Evolutionary conservation across 2,113 vertebrate genomes (phyloP).

Genomic region (Dolichotis patagonum): DNA sequence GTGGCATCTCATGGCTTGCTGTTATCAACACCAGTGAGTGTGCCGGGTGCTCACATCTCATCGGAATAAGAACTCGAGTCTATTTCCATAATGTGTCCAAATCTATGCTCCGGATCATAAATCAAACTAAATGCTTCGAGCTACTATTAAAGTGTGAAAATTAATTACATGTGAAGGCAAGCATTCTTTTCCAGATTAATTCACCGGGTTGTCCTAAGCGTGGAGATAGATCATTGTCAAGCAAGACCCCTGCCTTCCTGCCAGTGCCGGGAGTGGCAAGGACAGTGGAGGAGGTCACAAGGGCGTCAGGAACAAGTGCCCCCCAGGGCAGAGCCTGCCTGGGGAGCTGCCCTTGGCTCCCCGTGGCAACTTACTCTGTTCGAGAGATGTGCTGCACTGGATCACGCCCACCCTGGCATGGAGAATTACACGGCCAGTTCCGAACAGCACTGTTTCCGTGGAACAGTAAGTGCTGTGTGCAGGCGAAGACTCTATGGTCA

Average conservation of each 20-base stretch:
- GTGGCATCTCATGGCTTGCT: not conserved
- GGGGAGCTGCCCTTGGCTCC: not conserved
- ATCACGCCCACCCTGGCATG: not conserved
- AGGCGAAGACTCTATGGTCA: not conserved
- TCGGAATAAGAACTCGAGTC: slow-evolving; percentile 29
- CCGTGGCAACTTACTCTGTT: not conserved
- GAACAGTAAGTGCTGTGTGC: not conserved
- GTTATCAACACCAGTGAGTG: not conserved
- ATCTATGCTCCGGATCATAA: slow-evolving; percentile 74
- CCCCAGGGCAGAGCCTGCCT: not conserved
- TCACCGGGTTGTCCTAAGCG: slow-evolving; percentile 25
- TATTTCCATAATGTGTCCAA: slow-evolving; percentile 70
- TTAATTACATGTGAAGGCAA: slow-evolving; percentile 64
- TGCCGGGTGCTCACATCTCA: slow-evolving; percentile 34
- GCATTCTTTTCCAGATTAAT: slow-evolving; percentile 35
- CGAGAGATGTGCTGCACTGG: too few species aligned
- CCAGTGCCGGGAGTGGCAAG: not conserved
- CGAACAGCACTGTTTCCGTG: too few species aligned
- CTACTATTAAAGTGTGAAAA: slow-evolving; percentile 72
- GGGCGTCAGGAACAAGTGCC: fast-evolving
- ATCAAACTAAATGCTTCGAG: slow-evolving; percentile 74
- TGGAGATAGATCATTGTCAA: not conserved
- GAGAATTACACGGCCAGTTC: not conserved
- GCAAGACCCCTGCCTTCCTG: not conserved
- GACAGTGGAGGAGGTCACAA: not conserved